Percentiles rank a stretch among this genome's conserved stretches.
Conservation (phyloP, 2,797 vertebrate genomes). For the Steatocranus sp. region DNA sequence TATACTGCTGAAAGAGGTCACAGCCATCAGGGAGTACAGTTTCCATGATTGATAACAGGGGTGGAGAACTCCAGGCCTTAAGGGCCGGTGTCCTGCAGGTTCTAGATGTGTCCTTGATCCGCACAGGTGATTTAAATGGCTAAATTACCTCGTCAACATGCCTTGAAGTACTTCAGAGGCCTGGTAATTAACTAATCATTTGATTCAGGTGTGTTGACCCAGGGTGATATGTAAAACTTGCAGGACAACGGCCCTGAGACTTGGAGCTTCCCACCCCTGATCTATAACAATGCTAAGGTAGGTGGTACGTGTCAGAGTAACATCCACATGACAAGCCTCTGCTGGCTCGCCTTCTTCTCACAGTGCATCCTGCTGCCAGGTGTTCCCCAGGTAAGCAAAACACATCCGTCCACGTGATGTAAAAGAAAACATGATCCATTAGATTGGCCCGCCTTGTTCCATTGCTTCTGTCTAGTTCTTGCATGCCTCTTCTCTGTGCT, state of each 20-base stretch:
- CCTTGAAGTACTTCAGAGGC: accelerated
- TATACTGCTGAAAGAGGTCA: neutral
- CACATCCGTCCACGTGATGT: neutral
- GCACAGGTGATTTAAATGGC: neutral
- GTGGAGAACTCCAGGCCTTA: neutral
- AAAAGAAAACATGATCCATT: neutral
- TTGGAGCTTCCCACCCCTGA: neutral
- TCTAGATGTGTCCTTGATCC: neutral
- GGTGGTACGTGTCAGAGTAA: neutral
- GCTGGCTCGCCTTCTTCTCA: neutral
- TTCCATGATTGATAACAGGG: neutral
- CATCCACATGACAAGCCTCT: neutral
- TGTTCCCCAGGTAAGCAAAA: neutral
- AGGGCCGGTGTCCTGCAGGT: neutral
- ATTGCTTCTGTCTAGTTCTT: neutral
- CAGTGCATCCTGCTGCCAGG: neutral
- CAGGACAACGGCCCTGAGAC: neutral
- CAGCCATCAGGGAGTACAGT: neutral
- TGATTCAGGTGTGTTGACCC: accelerated
- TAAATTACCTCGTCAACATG: neutral
- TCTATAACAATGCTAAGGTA: neutral
- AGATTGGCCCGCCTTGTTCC: accelerated
- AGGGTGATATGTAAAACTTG: accelerated
- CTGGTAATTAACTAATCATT: neutral
- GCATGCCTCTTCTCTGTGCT: neutral